A percentile compares a stretch with the other conserved stretches of the same genome.
Evolutionary conservation across 2,113 vertebrate genomes (phyloP).

Genomic region (Pedionomus torquatus): DNA sequence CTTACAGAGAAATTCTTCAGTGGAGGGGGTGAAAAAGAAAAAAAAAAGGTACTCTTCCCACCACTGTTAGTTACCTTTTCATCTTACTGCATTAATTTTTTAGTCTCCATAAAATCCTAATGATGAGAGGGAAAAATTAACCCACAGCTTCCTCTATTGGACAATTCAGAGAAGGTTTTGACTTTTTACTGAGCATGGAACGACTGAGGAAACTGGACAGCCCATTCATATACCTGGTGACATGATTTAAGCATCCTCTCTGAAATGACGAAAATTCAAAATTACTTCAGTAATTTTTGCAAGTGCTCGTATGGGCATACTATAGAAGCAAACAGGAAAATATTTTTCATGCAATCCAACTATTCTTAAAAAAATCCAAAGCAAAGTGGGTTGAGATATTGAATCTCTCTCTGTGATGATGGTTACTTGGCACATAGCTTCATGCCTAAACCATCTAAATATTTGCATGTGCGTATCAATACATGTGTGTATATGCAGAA

Average conservation of each 20-base stretch:
- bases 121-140: background rate
- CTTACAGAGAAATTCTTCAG: background rate
- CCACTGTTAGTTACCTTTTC: background rate
- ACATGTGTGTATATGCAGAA: background rate
- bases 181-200: background rate
- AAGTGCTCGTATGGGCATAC: background rate
- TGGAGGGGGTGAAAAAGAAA: background rate
- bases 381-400: background rate
- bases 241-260: background rate
- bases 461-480: background rate
- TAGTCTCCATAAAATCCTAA: background rate
- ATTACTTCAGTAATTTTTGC: background rate
- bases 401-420: background rate
- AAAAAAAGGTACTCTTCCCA: background rate
- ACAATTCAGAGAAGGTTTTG: background rate
- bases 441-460: background rate
- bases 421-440: background rate
- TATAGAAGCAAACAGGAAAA: background rate
- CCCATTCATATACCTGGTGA: background rate
- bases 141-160: background rate
- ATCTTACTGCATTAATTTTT: background rate
- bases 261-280: background rate
- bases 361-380: background rate
- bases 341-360: background rate
- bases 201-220: background rate